Evolutionary conservation across 2,888 invertebrate species (phyloP), one percentile per base, ranked within the genome.

Genomic region (Latheticus oryzae): DNA sequence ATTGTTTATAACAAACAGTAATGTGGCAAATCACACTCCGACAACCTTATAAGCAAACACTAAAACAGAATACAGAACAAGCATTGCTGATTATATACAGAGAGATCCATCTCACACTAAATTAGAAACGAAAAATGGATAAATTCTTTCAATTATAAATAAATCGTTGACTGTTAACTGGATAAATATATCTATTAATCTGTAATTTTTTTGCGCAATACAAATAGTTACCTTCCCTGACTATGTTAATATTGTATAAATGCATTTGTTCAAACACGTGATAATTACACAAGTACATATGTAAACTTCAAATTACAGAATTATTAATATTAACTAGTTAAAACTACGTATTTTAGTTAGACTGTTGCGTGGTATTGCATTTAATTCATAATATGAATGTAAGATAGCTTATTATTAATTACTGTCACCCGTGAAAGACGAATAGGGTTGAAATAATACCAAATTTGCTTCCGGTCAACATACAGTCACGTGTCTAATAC

Each of bases 211-310:
- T 47, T 23, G 47, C 5, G 32, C 24, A 47, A 38, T 19, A 15
- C 40, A 52, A 69, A 67, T 65, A 67, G 59, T 66, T 67, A 68
- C 63, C 48, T 61, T 65, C 57, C 47, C 61, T 58, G 60, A 62
- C 58, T 61, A 61, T 58, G 67, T 62, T 69, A 69, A 68, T 68
- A 54, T 66, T 64, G 61, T 61, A 63, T 58, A 67, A 67, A 67
- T 64, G 59, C 64, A 61, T 66, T 62, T 64, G 65, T 59, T 63
- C 64, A 58, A 58, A 58, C 35, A 57, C 57, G 62, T 62, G 37
- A 28, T 69, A 69, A 67, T 68, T 51, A 54, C 38, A 56, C 59
- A 61, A 61, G 64, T 58, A 67, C 63, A 69, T 63, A 53, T 60
- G 60, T 61, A 55, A 60, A 58, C 61, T 61, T 54, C 45, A 54